Percentiles rank a stretch among this genome's conserved stretches.
Conservation (phyloP, 2,797 vertebrate genomes). For the Margarornis squamiger region DNA sequence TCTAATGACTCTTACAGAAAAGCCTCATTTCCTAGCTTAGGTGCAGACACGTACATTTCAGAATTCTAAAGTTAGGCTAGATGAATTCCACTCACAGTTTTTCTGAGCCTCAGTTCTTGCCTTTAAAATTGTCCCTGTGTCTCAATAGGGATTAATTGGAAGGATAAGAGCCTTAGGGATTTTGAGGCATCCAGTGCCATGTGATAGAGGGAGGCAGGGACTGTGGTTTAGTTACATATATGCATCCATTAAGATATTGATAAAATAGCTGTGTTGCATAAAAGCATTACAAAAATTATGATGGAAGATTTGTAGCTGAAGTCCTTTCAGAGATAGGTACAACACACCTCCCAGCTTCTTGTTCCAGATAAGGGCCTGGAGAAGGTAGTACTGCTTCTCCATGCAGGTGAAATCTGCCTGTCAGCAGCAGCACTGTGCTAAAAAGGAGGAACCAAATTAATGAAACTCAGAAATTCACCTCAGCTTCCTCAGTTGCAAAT, state of each 20-base stretch:
- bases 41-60: background rate
- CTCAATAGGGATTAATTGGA: background rate
- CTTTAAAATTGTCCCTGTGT: background rate
- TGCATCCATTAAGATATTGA: background rate
- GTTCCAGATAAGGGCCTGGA: background rate
- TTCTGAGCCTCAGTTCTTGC: background rate
- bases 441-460: constrained; percentile 21
- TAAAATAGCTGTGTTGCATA: background rate
- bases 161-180: background rate
- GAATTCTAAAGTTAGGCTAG: background rate
- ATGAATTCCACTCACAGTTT: background rate
- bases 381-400: background rate
- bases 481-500: constrained; percentile 26
- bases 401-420: background rate
- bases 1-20: background rate
- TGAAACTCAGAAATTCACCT: constrained; percentile 26
- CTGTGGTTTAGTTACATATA: background rate
- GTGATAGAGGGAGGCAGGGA: background rate
- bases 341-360: background rate
- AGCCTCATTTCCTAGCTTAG: background rate
- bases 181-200: background rate
- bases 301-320: background rate
- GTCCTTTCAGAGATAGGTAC: background rate
- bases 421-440: background rate
- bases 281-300: background rate